These are phyloP conservation scores for Zeus faber DNA, from an alignment of 2,113 vertebrate species.

Conservation along the genomic window DNA sequence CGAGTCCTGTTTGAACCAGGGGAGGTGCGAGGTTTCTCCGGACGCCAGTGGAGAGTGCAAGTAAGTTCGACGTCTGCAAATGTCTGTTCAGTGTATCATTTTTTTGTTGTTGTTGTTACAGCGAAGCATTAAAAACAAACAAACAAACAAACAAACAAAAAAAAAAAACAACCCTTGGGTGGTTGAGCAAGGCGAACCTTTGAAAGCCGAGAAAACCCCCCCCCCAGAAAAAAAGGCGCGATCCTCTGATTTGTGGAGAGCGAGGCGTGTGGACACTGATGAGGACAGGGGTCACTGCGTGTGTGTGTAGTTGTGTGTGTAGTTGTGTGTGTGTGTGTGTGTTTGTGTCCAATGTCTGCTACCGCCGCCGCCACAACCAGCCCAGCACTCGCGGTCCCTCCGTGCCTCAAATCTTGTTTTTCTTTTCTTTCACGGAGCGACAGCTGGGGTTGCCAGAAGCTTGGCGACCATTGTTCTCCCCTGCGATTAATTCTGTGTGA, in stretches of 20 bases:
- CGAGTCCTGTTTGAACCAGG: conserved; percentile 86
- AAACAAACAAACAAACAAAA: too few species aligned
- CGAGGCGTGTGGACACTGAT: conserved; percentile 60
- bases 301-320: conserved; percentile 22
- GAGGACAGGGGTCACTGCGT: conserved; percentile 58
- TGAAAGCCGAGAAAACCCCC: background rate
- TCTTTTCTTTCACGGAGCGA: conserved; percentile 92
- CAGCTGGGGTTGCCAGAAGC: conserved; percentile 97
- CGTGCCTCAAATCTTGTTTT: conserved; percentile 94
- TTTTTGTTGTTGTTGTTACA: too few species aligned
- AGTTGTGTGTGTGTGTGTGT: conserved; percentile 16
- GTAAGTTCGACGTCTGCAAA: conserved; percentile 74
- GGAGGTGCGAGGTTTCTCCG: conserved; percentile 79
- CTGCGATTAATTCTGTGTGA: conserved; percentile 97
- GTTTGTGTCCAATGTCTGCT: conserved; percentile 1
- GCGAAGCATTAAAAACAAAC: background rate
- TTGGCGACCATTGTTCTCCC: conserved; percentile 87
- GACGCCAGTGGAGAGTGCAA: conserved; percentile 85
- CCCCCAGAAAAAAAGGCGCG: background rate
- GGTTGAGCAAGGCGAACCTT: too few species aligned
- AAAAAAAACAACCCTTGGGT: too few species aligned
- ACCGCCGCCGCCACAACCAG: background rate
- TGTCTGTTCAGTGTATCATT: too few species aligned
- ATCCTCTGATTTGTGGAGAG: conserved; percentile 61
- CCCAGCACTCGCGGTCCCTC: conserved; percentile 54